A percentile compares a stretch with the other conserved stretches of the same genome.
Conservation (phyloP, 2,797 vertebrate species). For the Pseudopleuronectes americanus region DNA sequence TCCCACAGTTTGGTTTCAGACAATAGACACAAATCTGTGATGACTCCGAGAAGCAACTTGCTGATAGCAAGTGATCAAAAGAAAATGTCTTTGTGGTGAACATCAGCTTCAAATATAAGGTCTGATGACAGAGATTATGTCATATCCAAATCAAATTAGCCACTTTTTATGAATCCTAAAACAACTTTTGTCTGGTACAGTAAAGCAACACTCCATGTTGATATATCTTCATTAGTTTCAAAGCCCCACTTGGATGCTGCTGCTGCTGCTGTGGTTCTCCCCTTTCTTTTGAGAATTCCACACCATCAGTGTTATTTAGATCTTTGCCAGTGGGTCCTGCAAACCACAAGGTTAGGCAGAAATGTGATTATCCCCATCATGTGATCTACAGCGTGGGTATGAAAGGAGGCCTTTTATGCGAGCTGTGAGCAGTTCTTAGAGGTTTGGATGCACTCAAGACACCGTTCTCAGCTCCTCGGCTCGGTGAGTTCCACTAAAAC, state of each 20-base stretch:
- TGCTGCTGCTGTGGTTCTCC: conserved; percentile 9
- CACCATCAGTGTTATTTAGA: conserved; percentile 4
- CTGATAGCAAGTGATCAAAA: too few species aligned
- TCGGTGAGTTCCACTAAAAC: conserved; percentile 68
- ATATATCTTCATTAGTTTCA: neutral
- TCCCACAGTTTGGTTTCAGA: neutral
- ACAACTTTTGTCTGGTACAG: neutral
- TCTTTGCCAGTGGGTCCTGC: conserved; percentile 19
- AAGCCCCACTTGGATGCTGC: neutral
- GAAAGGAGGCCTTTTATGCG: conserved; percentile 77
- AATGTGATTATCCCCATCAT: conserved; percentile 84
- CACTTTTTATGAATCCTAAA: too few species aligned
- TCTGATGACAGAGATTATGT: too few species aligned
- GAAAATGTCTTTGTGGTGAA: too few species aligned
- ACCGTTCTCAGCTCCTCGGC: conserved; percentile 33
- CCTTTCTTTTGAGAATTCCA: conserved; percentile 4
- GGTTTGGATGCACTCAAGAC: conserved; percentile 16
- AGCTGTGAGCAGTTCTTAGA: conserved; percentile 48
- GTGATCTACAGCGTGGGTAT: conserved; percentile 79
- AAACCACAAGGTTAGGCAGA: conserved; percentile 64
- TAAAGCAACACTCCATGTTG: neutral
- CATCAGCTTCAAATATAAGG: too few species aligned
- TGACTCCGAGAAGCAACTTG: too few species aligned
- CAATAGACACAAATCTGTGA: neutral
- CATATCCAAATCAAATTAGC: too few species aligned